Conservation (phyloP, 53 echinoderm and acorn worm species). For the Antedon mediterranea region DNA sequence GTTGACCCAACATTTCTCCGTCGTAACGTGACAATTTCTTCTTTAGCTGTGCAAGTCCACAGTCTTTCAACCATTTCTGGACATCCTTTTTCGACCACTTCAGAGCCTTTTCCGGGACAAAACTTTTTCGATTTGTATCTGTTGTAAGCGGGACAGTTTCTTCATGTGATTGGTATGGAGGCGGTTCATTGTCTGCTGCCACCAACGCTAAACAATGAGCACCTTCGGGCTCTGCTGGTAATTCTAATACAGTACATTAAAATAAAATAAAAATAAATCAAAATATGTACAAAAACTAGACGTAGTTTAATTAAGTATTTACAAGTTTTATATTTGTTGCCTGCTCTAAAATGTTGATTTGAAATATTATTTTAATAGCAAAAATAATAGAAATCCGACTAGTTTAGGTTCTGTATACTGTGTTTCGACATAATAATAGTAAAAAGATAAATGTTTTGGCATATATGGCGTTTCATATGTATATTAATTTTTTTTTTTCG, state of each 20-base stretch:
- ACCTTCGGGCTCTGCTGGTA: background rate
- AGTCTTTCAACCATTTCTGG: constrained; percentile 33
- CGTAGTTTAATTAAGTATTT: no score
- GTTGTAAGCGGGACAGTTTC: background rate
- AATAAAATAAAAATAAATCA: background rate
- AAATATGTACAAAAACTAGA: background rate
- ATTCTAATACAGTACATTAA: background rate
- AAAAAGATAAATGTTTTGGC: no score
- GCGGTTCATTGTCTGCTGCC: background rate
- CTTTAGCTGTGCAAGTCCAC: constrained; percentile 6
- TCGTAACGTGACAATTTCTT: constrained; percentile 29
- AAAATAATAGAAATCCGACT: no score
- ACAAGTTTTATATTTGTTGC: no score
- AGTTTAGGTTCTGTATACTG: no score
- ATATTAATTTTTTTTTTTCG: no score
- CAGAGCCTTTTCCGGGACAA: background rate
- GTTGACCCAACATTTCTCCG: constrained; percentile 50
- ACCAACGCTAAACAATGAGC: background rate
- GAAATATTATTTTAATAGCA: no score
- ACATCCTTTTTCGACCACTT: constrained; percentile 49
- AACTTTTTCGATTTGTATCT: background rate
- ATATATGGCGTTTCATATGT: no score
- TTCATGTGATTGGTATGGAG: background rate
- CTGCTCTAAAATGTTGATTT: no score
- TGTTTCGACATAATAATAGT: no score